Evolutionary conservation across 2,888 invertebrate species (phyloP).

Genomic region (Pantelozetes paolii): DNA sequence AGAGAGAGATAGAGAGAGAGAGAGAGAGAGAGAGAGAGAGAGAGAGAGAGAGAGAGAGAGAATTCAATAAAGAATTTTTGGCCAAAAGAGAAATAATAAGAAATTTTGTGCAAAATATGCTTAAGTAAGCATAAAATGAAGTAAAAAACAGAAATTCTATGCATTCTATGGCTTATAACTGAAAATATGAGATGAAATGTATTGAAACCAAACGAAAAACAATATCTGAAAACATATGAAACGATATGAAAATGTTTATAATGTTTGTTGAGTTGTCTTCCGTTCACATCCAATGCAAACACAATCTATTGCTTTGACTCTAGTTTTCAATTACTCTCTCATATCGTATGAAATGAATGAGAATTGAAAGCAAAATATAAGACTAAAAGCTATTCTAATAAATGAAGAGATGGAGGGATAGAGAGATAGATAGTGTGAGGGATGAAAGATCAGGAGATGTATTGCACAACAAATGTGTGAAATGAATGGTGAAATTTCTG

Average conservation of each 20-base stretch:
- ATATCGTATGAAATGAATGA: neutral
- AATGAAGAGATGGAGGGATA: neutral
- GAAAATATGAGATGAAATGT: slow-evolving; percentile 8
- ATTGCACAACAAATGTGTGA: too few species aligned
- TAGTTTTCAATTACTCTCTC: neutral
- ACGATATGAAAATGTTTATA: neutral
- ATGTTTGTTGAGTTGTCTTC: too few species aligned
- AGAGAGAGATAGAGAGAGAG: too few species aligned
- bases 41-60: too few species aligned
- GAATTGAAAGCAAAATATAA: slow-evolving; percentile 1
- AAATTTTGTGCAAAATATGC: slow-evolving; percentile 5
- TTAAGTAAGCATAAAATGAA: slow-evolving; percentile 35
- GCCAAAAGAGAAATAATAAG: neutral
- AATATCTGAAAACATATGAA: neutral
- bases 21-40: too few species aligned
- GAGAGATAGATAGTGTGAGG: neutral
- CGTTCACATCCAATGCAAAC: neutral
- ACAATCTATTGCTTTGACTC: neutral
- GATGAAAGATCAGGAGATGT: neutral
- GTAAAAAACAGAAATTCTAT: slow-evolving; percentile 17
- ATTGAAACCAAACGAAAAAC: slow-evolving; percentile 17
- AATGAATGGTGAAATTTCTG: too few species aligned
- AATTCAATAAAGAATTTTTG: slow-evolving; percentile 11
- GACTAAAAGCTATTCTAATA: neutral
- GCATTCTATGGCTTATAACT: slow-evolving; percentile 15